phyloP scores from a whole-genome alignment of 2,113 vertebrate genomes.

The Maccullochella peelii region DNA sequence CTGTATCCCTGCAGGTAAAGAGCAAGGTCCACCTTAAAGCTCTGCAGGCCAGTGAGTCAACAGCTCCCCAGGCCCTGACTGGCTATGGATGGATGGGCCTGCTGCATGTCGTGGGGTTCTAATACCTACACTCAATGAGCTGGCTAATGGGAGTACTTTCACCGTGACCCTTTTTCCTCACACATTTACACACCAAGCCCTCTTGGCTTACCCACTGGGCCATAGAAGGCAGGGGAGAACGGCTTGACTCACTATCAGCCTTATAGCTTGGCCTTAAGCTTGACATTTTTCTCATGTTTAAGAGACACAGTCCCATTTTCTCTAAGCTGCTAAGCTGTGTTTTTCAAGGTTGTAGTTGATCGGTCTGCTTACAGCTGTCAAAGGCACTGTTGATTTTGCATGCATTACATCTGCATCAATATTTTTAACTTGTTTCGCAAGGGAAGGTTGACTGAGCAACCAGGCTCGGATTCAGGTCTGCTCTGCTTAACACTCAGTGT shows the following conservation, averaged over 20 bases:
- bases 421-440: constrained; percentile 38
- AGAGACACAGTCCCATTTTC: constrained; percentile 50
- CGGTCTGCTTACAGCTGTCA: constrained; percentile 44
- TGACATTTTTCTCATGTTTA: constrained; percentile 63
- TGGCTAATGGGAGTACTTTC: constrained; percentile 77
- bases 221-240: constrained; percentile 21
- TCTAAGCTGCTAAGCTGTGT: constrained; percentile 51
- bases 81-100: constrained; percentile 70
- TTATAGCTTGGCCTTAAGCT: constrained; percentile 33
- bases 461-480: background rate
- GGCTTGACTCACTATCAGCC: constrained; percentile 43
- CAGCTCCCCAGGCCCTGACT: constrained; percentile 60
- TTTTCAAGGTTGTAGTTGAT: constrained; percentile 51
- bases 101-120: constrained; percentile 66
- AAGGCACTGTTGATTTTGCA: constrained; percentile 36
- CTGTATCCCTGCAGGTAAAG: constrained; percentile 29
- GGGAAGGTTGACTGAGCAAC: constrained; percentile 30
- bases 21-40: constrained; percentile 45
- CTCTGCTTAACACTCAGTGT: constrained; percentile 1
- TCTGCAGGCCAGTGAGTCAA: constrained; percentile 65
- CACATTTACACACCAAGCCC: constrained; percentile 71
- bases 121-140: constrained; percentile 76
- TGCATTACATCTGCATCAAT: constrained; percentile 41
- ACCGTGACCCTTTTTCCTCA: constrained; percentile 73
- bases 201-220: constrained; percentile 62